Conservation (phyloP, 2,797 vertebrate species). For the Acanthornis magna region DNA sequence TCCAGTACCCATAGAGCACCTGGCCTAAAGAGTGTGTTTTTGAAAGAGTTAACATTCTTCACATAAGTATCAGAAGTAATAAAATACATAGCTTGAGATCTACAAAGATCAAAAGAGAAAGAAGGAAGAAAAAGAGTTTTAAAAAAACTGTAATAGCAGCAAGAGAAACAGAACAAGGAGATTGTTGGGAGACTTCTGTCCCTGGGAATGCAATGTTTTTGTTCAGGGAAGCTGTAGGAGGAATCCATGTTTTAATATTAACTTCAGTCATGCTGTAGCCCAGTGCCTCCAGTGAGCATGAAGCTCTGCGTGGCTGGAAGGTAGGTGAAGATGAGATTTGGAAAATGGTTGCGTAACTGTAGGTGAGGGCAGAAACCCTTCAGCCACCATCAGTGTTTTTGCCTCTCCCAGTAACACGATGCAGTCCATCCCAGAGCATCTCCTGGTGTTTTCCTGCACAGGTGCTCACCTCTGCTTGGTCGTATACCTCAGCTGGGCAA, state of each 20-base stretch:
- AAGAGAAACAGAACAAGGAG: neutral
- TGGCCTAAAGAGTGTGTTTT: neutral
- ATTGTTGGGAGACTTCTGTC: neutral
- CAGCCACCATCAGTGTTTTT: accelerated
- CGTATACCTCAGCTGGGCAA: neutral
- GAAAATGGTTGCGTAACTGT: neutral
- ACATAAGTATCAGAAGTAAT: neutral
- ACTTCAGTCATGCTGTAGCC: neutral
- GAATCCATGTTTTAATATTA: neutral
- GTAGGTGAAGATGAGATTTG: neutral
- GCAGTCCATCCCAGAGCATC: neutral
- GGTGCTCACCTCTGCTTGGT: neutral
- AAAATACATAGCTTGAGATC: neutral
- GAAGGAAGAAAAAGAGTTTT: neutral
- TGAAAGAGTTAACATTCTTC: neutral
- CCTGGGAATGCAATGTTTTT: neutral
- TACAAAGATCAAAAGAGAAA: neutral
- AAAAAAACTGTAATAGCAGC: neutral
- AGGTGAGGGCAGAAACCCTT: neutral
- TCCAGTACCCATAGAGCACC: neutral
- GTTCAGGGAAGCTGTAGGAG: neutral
- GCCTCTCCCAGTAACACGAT: neutral
- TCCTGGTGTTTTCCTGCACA: neutral
- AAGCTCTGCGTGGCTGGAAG: neutral
- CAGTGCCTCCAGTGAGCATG: neutral